Evolutionary conservation across 2,113 vertebrate species (phyloP).

Genomic region (Larimichthys polyactis): DNA sequence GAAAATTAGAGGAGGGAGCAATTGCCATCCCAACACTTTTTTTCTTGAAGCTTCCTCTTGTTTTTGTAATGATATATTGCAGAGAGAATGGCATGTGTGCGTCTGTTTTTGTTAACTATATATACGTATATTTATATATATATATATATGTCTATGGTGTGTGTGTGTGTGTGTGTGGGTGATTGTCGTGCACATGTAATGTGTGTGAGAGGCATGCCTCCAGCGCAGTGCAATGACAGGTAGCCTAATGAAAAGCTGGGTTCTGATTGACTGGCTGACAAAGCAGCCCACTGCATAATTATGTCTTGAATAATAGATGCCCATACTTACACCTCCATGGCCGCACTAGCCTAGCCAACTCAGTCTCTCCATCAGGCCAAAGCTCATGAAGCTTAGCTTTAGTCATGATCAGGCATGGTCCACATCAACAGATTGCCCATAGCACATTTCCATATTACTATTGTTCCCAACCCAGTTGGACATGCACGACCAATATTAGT

Average conservation of each 20-base stretch:
- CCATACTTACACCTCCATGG: conserved; percentile 70
- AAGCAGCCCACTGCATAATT: conserved; percentile 82
- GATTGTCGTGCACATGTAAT: not conserved
- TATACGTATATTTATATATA: not conserved
- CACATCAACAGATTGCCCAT: conserved; percentile 25
- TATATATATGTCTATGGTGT: not conserved
- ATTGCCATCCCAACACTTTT: conserved; percentile 20
- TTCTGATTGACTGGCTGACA: conserved; percentile 84
- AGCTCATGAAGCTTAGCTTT: conserved; percentile 26
- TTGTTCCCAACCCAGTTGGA: conserved; percentile 41
- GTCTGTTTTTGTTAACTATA: conserved; percentile 3
- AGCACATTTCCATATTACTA: conserved; percentile 20
- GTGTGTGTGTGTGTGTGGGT: conserved; percentile 32
- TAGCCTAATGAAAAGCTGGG: conserved; percentile 82
- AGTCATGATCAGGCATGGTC: conserved; percentile 3
- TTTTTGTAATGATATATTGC: conserved; percentile 35
- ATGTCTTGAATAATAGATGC: conserved; percentile 86
- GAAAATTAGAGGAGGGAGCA: conserved; percentile 34
- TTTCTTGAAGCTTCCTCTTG: conserved; percentile 26
- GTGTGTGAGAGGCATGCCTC: conserved; percentile 62
- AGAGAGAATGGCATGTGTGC: not conserved
- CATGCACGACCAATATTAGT: conserved; percentile 6
- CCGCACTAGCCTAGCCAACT: conserved; percentile 47
- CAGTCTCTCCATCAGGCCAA: conserved; percentile 44
- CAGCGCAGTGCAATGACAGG: conserved; percentile 75